A percentile compares a stretch with the other conserved stretches of the same genome.
Evolutionary conservation across 2,113 vertebrate genomes (phyloP).

Genomic region (Ammospiza nelsoni): DNA sequence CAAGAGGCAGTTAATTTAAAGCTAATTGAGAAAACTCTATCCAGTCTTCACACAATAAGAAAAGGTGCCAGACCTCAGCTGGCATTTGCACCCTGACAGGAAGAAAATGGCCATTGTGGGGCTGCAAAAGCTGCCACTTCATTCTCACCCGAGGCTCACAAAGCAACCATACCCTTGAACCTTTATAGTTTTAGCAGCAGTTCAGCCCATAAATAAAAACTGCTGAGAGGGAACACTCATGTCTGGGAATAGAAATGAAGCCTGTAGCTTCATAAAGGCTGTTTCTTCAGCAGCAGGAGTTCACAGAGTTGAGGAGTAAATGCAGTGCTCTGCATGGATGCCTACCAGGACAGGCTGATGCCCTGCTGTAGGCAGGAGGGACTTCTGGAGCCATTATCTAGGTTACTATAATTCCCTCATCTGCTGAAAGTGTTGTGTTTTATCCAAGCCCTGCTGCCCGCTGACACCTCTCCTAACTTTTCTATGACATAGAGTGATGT

Average conservation of each 20-base stretch:
- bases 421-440: not conserved
- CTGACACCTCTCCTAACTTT: not conserved
- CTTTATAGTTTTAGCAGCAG: conserved; percentile 14
- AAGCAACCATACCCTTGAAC: not conserved
- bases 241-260: not conserved
- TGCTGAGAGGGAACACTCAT: not conserved
- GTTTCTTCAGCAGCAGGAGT: not conserved
- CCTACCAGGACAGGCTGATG: not conserved
- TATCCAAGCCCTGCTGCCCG: not conserved
- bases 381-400: not conserved
- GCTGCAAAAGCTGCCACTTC: conserved; percentile 64
- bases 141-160: conserved; percentile 40
- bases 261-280: not conserved
- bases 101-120: conserved; percentile 33
- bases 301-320: not conserved
- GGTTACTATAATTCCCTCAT: not conserved
- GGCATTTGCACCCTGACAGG: conserved; percentile 47
- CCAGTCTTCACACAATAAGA: conserved; percentile 73
- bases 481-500: not conserved
- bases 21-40: conserved; percentile 77
- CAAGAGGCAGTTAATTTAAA: conserved; percentile 80
- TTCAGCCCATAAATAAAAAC: conserved; percentile 37
- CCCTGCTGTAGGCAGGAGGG: not conserved
- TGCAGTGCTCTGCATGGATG: not conserved
- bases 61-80: conserved; percentile 75